Conservation (phyloP, 2,113 vertebrate genomes). For the Fregetta grallaria region DNA sequence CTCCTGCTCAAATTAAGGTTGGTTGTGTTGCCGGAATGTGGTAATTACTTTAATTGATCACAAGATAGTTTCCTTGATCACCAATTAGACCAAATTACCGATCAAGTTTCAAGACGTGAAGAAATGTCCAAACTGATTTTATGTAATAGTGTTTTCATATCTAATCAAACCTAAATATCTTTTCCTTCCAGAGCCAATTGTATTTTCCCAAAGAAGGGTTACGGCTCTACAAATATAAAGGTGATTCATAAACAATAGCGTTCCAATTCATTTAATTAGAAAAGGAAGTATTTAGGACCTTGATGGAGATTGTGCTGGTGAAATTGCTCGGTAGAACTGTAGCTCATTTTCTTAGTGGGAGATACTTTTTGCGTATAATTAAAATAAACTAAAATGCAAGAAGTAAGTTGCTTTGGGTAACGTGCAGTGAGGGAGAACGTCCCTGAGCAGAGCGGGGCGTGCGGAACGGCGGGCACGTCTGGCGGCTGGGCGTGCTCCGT, state of each 20-base stretch:
- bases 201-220: constrained; percentile 81
- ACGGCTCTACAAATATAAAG: constrained; percentile 76
- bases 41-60: constrained; percentile 99
- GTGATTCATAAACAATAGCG: constrained; percentile 88
- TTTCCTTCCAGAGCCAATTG: constrained; percentile 86
- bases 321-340: constrained; percentile 86
- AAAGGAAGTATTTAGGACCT: constrained; percentile 93
- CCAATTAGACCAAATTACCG: constrained; percentile 92
- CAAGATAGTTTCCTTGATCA: constrained; percentile 96
- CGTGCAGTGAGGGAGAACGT: constrained; percentile 12
- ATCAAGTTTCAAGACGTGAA: constrained; percentile 93
- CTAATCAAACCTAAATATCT: constrained; percentile 85
- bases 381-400: constrained; percentile 78
- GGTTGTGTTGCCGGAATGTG: constrained; percentile 98
- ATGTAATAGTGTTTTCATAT: constrained; percentile 82
- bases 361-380: constrained; percentile 77
- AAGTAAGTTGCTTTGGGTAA: constrained; percentile 72
- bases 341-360: constrained; percentile 78
- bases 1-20: constrained; percentile 88
- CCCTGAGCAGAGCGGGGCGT: not conserved
- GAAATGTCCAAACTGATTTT: constrained; percentile 82
- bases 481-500: rapidly evolving
- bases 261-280: constrained; percentile 93
- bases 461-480: rapidly evolving
- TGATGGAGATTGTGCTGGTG: constrained; percentile 91